Evolutionary conservation across 2,113 vertebrate genomes (phyloP), one percentile per base, ranked within the genome.

Genomic region (Balaeniceps rex): DNA sequence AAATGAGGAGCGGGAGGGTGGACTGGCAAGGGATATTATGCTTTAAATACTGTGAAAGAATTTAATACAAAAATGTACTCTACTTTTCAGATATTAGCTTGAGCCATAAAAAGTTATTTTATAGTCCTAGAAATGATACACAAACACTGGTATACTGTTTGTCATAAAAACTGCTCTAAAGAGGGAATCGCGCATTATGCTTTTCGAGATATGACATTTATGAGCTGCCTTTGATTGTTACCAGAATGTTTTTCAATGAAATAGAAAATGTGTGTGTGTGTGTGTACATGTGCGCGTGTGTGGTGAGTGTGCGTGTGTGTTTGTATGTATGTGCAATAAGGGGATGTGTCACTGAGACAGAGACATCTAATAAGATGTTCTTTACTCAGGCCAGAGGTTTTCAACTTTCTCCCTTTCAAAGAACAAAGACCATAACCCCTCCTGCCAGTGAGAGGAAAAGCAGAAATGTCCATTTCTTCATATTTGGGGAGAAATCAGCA

Each of bases 151-250:
- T 92, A 94, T 83, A 89, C 81, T 94, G 94, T 92, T 95, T 93
- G 85, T 77, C 81, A 86, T 96, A 95, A 97, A 97, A 97, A 46
- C 60, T 26, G 47, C 94, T 91, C 94, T 76, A 79, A 93, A 92
- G 87, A 85, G 44, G 78, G 95, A 88, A 87, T 81, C 42, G 0
- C 0, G 64, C 84, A 79, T 94, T 95, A 93, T 95, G 89, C 77
- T 90, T 93, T 87, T 95, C 24, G 0, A 97, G 95, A 96, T 94
- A 97, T 94, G 95, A 97, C 96, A 97, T 98, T 97, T 98, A 98
- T 96, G 96, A 92, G 92, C 96, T 97, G 97, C 68, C 85, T 95
- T 81, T 97, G 97, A 98, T 90, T 92, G 92, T 89, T 93, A 66
- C 69, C 96, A 98, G 97, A 85, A 90, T 63, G 83, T 47, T 91